Conservation (phyloP, 1,140 invertebrate genomes). For the Drosophila bipectinata region DNA sequence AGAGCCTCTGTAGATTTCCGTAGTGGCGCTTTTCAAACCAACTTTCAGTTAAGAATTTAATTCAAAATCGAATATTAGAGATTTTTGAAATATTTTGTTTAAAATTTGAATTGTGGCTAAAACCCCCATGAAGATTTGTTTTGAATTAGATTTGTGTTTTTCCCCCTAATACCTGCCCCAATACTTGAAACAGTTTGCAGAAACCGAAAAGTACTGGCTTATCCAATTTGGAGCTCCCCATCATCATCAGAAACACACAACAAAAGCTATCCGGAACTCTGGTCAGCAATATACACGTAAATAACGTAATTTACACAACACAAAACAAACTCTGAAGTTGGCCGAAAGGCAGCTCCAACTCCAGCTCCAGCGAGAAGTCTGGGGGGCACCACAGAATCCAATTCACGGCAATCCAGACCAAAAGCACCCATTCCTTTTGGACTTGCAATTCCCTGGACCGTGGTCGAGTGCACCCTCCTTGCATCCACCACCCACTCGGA, state of each 20-base stretch:
- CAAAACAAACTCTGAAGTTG: slow-evolving; percentile 71
- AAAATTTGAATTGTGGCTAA: too few relatives aligned
- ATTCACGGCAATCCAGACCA: slow-evolving; percentile 25
- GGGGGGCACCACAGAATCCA: slow-evolving; percentile 31
- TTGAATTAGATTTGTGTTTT: too few relatives aligned
- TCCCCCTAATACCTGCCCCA: background rate
- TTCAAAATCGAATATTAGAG: too few relatives aligned
- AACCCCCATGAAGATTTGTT: too few relatives aligned
- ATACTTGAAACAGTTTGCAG: background rate
- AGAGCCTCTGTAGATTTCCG: background rate
- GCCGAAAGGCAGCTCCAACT: slow-evolving; percentile 60
- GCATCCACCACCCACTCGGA: background rate
- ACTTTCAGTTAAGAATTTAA: too few relatives aligned
- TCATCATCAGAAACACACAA: slow-evolving; percentile 19
- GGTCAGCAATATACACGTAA: slow-evolving; percentile 63
- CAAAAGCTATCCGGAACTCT: slow-evolving; percentile 48
- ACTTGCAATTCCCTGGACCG: slow-evolving; percentile 54
- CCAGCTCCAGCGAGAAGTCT: slow-evolving; percentile 4
- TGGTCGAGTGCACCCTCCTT: slow-evolving; percentile 58
- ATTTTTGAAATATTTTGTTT: too few relatives aligned
- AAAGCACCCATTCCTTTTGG: background rate
- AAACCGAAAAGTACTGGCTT: slow-evolving; percentile 22
- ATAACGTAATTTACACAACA: slow-evolving; percentile 80
- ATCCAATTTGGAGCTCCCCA: slow-evolving; percentile 49
- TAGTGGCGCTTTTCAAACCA: background rate